phyloP scores from a whole-genome alignment of 2,113 vertebrate species.

The Serinus canaria region DNA sequence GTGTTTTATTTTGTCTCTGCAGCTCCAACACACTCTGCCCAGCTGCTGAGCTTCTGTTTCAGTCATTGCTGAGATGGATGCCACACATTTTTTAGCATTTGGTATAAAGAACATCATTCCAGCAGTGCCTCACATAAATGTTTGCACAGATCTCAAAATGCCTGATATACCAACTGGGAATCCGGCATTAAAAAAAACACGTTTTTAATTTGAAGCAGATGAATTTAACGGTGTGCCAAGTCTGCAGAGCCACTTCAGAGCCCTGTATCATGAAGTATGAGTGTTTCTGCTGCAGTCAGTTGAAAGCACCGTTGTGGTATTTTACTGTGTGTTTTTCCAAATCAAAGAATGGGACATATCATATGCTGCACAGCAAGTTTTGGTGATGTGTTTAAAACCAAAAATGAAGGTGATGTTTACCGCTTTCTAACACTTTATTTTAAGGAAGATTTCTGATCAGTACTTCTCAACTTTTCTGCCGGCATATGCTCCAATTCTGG shows the following conservation, averaged over 20 bases:
- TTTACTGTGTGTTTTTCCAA: not conserved
- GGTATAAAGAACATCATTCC: not conserved
- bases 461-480: not conserved
- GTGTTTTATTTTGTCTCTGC: constrained; percentile 5
- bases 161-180: not conserved
- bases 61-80: not conserved
- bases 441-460: not conserved
- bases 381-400: not conserved
- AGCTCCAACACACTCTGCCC: not conserved
- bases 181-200: not conserved
- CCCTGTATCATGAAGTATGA: not conserved
- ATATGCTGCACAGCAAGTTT: not conserved
- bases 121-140: not conserved
- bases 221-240: not conserved
- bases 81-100: not conserved
- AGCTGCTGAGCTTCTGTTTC: constrained; percentile 35
- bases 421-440: not conserved
- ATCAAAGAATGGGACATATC: not conserved
- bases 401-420: not conserved
- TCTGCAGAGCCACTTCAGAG: not conserved
- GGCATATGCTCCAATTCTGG: not conserved
- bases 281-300: not conserved
- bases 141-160: not conserved
- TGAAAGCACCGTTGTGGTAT: not conserved
- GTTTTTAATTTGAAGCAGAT: not conserved